phyloP scores from a whole-genome alignment of 1,140 invertebrate genomes.

The Drosophila malerkotliana region DNA sequence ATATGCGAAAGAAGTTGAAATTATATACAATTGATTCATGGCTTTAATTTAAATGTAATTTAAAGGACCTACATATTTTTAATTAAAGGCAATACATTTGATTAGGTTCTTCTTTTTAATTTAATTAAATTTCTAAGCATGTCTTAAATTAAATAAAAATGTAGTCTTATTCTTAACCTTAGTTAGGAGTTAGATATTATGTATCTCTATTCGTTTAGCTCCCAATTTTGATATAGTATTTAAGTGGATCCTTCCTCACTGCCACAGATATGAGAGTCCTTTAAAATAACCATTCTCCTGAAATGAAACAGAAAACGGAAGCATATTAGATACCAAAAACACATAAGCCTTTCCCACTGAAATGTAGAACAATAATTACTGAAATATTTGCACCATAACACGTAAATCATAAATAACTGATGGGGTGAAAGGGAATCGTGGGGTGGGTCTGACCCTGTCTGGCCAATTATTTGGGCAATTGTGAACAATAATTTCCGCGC shows the following conservation, averaged over 20 bases:
- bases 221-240: too few species aligned
- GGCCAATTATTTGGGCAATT: conserved; percentile 41
- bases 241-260: too few species aligned
- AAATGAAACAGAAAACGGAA: conserved; percentile 20
- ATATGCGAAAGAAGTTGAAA: conserved; percentile 29
- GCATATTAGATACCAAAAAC: conserved; percentile 13
- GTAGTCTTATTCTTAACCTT: too few species aligned
- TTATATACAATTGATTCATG: conserved; percentile 9
- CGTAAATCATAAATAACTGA: conserved; percentile 35
- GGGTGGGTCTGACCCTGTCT: conserved; percentile 7
- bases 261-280: too few species aligned
- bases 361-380: conserved; percentile 26
- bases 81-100: too few species aligned
- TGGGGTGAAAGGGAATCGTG: not conserved
- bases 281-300: not conserved
- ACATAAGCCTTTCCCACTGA: conserved; percentile 2
- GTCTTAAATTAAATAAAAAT: too few species aligned
- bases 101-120: too few species aligned
- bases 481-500: conserved; percentile 45
- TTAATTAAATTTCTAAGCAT: too few species aligned
- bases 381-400: conserved; percentile 15
- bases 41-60: conserved; percentile 15
- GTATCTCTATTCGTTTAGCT: too few species aligned
- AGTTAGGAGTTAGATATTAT: too few species aligned
- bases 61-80: too few species aligned